Conservation (phyloP, 2,797 vertebrate species). For the Esox lucius region DNA sequence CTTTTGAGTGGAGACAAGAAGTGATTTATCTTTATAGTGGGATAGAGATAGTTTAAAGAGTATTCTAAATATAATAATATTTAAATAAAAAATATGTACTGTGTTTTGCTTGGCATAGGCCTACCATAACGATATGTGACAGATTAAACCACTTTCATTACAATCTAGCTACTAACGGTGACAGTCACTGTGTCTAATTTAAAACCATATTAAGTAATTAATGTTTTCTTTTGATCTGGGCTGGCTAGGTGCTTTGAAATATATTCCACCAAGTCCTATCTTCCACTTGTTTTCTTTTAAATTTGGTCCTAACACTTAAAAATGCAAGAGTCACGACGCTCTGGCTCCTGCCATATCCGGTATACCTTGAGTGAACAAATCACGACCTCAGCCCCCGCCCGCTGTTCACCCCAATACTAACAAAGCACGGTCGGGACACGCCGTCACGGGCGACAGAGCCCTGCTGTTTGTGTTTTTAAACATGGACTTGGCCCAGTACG, state of each 20-base stretch:
- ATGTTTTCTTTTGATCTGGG: background rate
- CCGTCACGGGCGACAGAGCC: constrained; percentile 66
- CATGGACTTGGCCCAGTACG: constrained; percentile 60
- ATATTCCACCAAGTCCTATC: background rate
- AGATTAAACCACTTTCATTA: background rate
- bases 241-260: background rate
- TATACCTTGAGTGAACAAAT: constrained; percentile 81
- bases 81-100: background rate
- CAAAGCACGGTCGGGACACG: constrained; percentile 64
- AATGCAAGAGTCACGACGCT: constrained; percentile 81
- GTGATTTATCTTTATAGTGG: background rate
- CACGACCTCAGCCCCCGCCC: constrained; percentile 77
- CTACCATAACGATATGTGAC: background rate
- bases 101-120: background rate
- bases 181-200: background rate
- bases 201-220: background rate
- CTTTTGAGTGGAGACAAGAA: background rate
- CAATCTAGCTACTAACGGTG: background rate
- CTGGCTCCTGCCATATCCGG: constrained; percentile 89
- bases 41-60: background rate
- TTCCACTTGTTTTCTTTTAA: constrained; percentile 56
- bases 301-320: constrained; percentile 61
- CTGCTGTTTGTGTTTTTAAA: constrained; percentile 76
- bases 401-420: constrained; percentile 69
- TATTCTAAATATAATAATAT: background rate